Base-by-base conservation (phyloP, 2,888 invertebrate genomes). In the Cheilosia grossa region DNA sequence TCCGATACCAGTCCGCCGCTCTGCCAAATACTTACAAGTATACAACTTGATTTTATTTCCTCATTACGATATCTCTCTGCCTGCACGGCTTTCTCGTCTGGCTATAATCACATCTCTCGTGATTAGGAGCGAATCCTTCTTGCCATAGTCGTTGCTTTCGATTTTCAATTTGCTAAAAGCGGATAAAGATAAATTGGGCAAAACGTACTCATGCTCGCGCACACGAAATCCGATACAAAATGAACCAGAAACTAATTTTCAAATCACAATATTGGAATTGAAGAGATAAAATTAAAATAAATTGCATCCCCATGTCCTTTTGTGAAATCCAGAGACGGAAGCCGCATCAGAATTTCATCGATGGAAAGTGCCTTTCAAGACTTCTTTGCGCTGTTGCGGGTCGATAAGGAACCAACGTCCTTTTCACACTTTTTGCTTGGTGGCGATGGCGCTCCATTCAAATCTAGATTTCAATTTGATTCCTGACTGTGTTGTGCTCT, bases 391-490 rank as follows among this genome's bases (percentile, higher is more conserved):
- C n/a, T 42, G 79, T 37, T 49, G 33, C 49, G 44, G 61, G 67
- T 54, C 81, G 74, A 74, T 74, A 81, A 74, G 69, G 24, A 81
- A 27, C 42, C 42, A 58, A 21, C 61, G 54, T 19, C 21, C 59
- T 70, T 30, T 70, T 61, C 49, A 42, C 27, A 37, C 40, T 61
- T 42, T 54, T 66, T 59, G 30, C 56, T 17, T 30, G 15, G 6
- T 27, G 1, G 2, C 56, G 10, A 10, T 24, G 17, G 49, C 54
- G 44, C 59, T 56, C 61, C 47, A 74, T 79, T 83, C 69, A 79
- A 83, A 83, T 78, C 73, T 70, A 74, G 40, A 70, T 83, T 83
- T 70, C 74, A 83, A 70, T 83, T 83, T 74, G 79, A 79, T 70
- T 79, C 47, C 58, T 54, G 63, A 42, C 69, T 53, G 17, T 53